phyloP scores from a whole-genome alignment of 2,888 invertebrate genomes.

The Physocephala rufipes region DNA sequence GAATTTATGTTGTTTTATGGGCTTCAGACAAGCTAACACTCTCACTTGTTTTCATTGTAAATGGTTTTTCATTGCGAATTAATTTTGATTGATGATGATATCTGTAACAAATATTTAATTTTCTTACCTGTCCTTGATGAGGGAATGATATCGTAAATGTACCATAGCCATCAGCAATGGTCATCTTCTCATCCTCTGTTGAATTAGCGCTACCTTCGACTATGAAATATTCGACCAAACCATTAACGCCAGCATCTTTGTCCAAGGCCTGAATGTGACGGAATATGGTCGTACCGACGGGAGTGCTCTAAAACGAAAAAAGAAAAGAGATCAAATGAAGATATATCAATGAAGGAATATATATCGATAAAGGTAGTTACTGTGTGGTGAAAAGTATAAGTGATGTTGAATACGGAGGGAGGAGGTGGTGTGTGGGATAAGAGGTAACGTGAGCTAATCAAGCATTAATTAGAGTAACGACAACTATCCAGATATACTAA shows the following conservation, averaged over 20 bases:
- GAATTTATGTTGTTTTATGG: too few relatives aligned
- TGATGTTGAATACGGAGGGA: neutral
- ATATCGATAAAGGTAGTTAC: neutral
- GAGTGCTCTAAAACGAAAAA: slow-evolving; percentile 74
- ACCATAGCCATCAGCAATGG: slow-evolving; percentile 81
- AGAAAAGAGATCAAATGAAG: neutral
- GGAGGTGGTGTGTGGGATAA: too few relatives aligned
- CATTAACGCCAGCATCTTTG: slow-evolving; percentile 88
- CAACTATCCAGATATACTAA: slow-evolving; percentile 17
- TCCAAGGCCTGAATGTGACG: slow-evolving; percentile 82
- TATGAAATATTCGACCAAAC: slow-evolving; percentile 86
- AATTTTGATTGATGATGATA: slow-evolving; percentile 44
- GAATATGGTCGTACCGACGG: slow-evolving; percentile 86
- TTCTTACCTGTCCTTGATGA: slow-evolving; percentile 79
- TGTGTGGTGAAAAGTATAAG: slow-evolving; percentile 5
- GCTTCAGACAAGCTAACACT: too few relatives aligned
- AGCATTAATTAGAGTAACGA: slow-evolving; percentile 25
- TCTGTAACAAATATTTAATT: slow-evolving; percentile 9
- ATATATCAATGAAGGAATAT: neutral
- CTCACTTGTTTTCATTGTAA: neutral
- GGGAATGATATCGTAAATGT: slow-evolving; percentile 86
- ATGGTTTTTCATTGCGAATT: slow-evolving; percentile 44
- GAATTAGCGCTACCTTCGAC: slow-evolving; percentile 70
- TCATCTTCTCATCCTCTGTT: slow-evolving; percentile 70
- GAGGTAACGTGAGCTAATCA: slow-evolving; percentile 11